Base-by-base conservation (phyloP, 2,113 vertebrate genomes). In the Gavialis gangeticus region DNA sequence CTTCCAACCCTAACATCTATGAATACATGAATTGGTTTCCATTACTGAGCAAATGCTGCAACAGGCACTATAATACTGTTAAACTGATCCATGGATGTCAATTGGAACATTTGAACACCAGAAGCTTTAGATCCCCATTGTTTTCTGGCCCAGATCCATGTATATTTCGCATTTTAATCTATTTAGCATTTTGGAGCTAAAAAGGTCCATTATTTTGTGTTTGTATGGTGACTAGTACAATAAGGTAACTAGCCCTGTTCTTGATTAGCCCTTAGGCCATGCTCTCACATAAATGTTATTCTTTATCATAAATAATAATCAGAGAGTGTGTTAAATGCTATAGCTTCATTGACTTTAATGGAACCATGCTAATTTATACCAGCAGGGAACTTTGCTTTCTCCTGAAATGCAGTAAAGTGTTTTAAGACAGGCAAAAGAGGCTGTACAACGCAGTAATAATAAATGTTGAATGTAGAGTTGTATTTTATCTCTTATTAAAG, bases 61-160 rank as follows among this genome's bases (percentile, higher is more conserved):
- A 91, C 90, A 89, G 62, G 56, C 66, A 83, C 12, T 56, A 93
- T 94, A 88, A 95, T 85, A 66, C 37, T 18, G 75, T 88, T 91
- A 93, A 93, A 15, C 18, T 16, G 85, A 55, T 63, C 46, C 77
- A 89, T 46, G 77, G 82, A 90, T 92, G 4, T 69, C 21, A 63
- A 82, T 60, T 87, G 55, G 89, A 91, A 79, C 12, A 90, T 75
- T 92, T 91, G 67, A 55, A 94, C 91, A 4, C 69, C 84, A 84
- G 75, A 76, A 46, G 22, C 75, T 0, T 28, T 79, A 90, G 79
- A 82, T 4, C 2, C 2, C 27, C 0, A 1, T 18, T 92, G 30
- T 75, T 37, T 79, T 18, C 30, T 87, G 63, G 78, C 57, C 56
- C 91, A 82, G 34, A 79, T 90, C 56, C 60, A 81, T 2, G 22